phyloP scores from a whole-genome alignment of 2,113 vertebrate species.

The Dendropsophus ebraccatus region DNA sequence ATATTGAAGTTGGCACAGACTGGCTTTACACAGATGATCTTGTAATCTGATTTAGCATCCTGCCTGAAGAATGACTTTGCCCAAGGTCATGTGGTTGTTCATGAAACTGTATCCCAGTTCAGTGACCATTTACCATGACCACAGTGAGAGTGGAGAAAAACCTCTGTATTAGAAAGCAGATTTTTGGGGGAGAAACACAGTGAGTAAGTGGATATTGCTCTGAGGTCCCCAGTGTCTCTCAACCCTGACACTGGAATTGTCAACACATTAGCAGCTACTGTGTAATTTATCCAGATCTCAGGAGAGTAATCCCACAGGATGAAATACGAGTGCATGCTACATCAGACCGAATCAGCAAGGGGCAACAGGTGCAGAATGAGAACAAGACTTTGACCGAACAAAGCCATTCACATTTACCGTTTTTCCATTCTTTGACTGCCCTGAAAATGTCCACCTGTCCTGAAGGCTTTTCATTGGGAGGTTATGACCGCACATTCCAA shows the following conservation, averaged over 20 bases:
- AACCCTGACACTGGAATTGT: conserved; percentile 20
- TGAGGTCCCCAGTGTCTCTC: background rate
- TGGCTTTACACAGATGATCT: conserved; percentile 46
- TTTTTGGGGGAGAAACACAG: background rate
- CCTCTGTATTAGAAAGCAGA: background rate
- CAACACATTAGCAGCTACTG: conserved; percentile 6
- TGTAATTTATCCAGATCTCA: conserved; percentile 57
- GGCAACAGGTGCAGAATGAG: conserved; percentile 67
- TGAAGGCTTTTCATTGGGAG: conserved; percentile 35
- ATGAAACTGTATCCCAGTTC: conserved; percentile 17
- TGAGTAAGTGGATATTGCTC: background rate
- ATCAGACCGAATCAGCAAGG: conserved; percentile 68
- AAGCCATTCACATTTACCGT: conserved; percentile 38
- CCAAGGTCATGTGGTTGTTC: conserved; percentile 42
- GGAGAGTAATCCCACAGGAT: conserved; percentile 56
- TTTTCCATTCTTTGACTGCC: conserved; percentile 46
- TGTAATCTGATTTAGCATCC: conserved; percentile 51
- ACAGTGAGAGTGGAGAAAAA: background rate
- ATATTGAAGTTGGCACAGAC: conserved; percentile 33
- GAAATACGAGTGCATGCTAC: conserved; percentile 49
- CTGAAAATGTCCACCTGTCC: conserved; percentile 55
- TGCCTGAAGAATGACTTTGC: conserved; percentile 36
- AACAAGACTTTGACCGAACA: conserved; percentile 60
- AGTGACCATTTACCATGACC: conserved; percentile 8
- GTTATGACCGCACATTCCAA: conserved; percentile 49